phyloP scores from a whole-genome alignment of 2,888 invertebrate species.

The Cataglyphis altisquamis region DNA sequence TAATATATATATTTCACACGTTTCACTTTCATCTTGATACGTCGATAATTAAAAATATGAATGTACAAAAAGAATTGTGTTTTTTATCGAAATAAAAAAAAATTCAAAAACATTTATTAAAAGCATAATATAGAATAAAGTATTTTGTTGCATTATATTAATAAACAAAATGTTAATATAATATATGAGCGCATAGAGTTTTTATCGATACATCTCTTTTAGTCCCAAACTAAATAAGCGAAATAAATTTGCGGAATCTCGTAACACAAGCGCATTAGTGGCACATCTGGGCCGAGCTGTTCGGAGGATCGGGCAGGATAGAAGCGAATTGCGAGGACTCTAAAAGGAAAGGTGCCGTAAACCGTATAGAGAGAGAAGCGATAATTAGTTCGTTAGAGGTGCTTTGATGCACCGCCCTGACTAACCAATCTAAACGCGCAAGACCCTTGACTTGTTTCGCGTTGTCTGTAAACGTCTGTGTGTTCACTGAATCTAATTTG shows the following conservation, averaged over 20 bases:
- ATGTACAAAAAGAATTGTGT: not conserved
- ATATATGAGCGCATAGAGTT: not conserved
- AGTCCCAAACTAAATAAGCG: not conserved
- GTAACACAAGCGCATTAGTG: not conserved
- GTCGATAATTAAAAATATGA: not conserved
- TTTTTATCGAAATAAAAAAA: not conserved
- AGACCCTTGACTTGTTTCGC: constrained; percentile 45
- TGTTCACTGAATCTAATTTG: constrained; percentile 44
- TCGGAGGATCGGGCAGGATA: constrained; percentile 33
- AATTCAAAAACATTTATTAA: not conserved
- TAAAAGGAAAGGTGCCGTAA: constrained; percentile 35
- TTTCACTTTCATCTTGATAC: not conserved
- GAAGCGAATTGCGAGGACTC: constrained; percentile 39
- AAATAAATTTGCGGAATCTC: constrained; percentile 25
- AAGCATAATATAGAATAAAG: not conserved
- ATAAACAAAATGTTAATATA: not conserved
- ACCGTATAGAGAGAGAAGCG: constrained; percentile 55
- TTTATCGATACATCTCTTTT: not conserved
- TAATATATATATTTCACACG: not conserved
- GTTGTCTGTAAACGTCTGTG: constrained; percentile 42
- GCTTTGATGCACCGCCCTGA: constrained; percentile 73
- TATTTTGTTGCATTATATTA: not conserved
- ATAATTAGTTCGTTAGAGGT: constrained; percentile 78
- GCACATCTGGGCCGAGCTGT: constrained; percentile 43
- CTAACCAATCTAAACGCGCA: constrained; percentile 66